Conservation (phyloP, 30 jellyfish, hydroid and myxozoan species). For the Aurelia aurita region DNA sequence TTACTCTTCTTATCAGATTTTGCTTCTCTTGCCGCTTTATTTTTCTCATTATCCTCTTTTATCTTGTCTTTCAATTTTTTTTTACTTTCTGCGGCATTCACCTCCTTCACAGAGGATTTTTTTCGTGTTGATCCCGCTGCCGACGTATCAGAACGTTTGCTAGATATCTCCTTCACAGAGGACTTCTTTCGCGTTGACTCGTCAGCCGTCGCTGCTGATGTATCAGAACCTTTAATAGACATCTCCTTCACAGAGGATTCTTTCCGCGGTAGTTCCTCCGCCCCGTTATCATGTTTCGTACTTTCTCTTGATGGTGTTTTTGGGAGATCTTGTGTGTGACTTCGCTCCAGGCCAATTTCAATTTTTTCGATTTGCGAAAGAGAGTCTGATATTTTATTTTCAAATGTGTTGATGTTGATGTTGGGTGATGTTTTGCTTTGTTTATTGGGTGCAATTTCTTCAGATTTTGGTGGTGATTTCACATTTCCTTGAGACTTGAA, state of each 20-base stretch:
- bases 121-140: neutral
- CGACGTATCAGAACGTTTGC: too few relatives aligned
- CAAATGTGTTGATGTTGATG: too few relatives aligned
- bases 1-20: neutral
- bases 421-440: too few relatives aligned
- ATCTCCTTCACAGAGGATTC: conserved; percentile 12
- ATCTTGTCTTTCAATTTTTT: neutral
- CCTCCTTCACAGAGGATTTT: conserved; percentile 6
- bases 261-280: conserved; percentile 3
- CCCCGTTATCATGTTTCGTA: conserved; percentile 2
- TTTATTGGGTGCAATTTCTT: neutral
- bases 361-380: neutral
- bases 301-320: neutral
- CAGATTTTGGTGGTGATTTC: conserved; percentile 40
- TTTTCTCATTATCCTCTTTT: conserved; percentile 1
- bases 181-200: neutral
- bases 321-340: conserved; percentile 44
- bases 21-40: neutral
- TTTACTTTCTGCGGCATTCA: neutral
- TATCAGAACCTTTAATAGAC: too few relatives aligned
- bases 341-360: conserved; percentile 4
- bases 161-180: too few relatives aligned
- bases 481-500: conserved; percentile 20
- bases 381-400: neutral
- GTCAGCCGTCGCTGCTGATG: too few relatives aligned